Conservation (phyloP, 1,140 invertebrate species). For the Drosophila triauraria region DNA sequence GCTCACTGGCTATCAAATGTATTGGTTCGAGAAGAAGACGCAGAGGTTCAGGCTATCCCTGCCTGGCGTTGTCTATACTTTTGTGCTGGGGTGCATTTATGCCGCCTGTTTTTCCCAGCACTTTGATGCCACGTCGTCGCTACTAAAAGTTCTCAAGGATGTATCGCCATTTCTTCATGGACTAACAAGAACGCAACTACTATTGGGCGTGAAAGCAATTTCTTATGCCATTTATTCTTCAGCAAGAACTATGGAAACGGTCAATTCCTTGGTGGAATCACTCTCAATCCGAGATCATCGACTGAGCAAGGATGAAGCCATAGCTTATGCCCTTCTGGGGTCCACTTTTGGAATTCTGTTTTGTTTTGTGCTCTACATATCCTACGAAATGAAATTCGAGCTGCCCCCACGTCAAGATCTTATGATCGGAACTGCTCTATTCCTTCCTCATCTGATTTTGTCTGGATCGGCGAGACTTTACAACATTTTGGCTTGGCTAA, state of each 20-base stretch:
- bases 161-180: constrained; percentile 66
- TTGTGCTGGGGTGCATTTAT: constrained; percentile 56
- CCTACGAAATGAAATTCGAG: constrained; percentile 74
- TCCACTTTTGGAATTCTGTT: constrained; percentile 60
- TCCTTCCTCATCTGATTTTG: constrained; percentile 67
- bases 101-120: constrained; percentile 66
- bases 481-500: constrained; percentile 51
- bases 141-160: constrained; percentile 56
- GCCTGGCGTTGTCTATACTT: constrained; percentile 42
- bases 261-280: constrained; percentile 35
- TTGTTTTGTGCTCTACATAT: constrained; percentile 65
- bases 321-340: constrained; percentile 56
- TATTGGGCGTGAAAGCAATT: constrained; percentile 61
- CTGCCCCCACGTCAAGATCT: constrained; percentile 65
- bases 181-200: constrained; percentile 59
- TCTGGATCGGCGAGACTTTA: constrained; percentile 64
- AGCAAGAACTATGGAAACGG: constrained; percentile 24
- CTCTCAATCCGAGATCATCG: constrained; percentile 8
- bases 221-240: constrained; percentile 59
- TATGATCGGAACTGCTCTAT: constrained; percentile 65
- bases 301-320: constrained; percentile 24
- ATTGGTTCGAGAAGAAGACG: constrained; percentile 60
- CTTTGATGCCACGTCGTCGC: constrained; percentile 47
- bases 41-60: constrained; percentile 56
- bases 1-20: constrained; percentile 68